These are phyloP conservation scores for Cervus canadensis DNA, from an alignment of 2,113 vertebrate species.

Conservation along the genomic window DNA sequence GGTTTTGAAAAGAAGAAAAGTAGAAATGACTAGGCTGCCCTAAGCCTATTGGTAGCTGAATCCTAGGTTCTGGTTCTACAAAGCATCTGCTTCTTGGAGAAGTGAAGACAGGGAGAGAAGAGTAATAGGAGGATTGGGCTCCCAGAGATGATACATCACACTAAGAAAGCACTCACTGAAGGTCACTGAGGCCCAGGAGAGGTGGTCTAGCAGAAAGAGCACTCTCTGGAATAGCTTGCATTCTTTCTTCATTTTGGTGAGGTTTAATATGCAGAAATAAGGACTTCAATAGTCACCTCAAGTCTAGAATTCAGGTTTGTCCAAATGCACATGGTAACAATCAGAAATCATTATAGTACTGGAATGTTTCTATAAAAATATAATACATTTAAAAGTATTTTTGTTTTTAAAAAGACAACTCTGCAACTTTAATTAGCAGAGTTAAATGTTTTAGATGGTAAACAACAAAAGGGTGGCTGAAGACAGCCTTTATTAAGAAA, in stretches of 20 bases:
- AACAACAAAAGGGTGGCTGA: background rate
- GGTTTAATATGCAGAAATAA: background rate
- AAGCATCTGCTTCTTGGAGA: background rate
- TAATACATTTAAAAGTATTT: background rate
- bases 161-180: background rate
- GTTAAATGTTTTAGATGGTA: background rate
- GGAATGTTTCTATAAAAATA: background rate
- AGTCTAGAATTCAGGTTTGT: background rate
- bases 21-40: background rate
- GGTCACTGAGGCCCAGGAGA: background rate
- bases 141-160: background rate
- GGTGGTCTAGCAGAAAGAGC: background rate
- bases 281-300: background rate
- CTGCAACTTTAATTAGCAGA: background rate
- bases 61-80: background rate
- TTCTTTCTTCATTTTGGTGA: background rate
- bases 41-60: background rate
- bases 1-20: background rate
- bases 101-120: background rate
- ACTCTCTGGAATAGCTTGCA: background rate
- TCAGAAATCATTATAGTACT: background rate
- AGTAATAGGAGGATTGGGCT: background rate
- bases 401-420: background rate
- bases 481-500: background rate
- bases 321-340: background rate